These are phyloP conservation scores for Sinopyrophorus schimmeli DNA, from an alignment of 2,888 invertebrate species.

Conservation along the genomic window DNA sequence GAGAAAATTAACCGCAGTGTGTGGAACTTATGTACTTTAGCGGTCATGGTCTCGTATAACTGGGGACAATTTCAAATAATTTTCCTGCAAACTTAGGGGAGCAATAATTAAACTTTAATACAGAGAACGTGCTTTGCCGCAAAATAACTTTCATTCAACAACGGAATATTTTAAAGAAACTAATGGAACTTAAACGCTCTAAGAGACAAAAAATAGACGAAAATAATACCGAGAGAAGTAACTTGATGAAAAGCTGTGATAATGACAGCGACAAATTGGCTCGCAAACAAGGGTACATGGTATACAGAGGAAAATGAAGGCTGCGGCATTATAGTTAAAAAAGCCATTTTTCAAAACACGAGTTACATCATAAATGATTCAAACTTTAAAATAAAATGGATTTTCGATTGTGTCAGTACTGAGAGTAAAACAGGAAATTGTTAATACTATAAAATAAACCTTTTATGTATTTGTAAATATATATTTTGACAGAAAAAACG, in stretches of 20 bases:
- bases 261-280: constrained; percentile 36
- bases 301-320: constrained; percentile 7
- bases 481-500: too few relatives aligned
- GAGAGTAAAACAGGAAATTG: too few relatives aligned
- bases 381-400: too few relatives aligned
- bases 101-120: constrained; percentile 24
- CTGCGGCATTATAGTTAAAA: constrained; percentile 3
- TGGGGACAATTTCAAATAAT: constrained; percentile 42
- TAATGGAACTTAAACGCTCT: constrained; percentile 4
- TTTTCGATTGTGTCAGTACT: too few relatives aligned
- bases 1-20: constrained; percentile 43
- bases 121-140: constrained; percentile 6
- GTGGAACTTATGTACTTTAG: constrained; percentile 42
- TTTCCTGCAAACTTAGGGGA: constrained; percentile 19
- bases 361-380: constrained; percentile 1
- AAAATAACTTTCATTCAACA: background rate
- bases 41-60: constrained; percentile 38
- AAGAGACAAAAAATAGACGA: constrained; percentile 8
- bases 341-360: constrained; percentile 2
- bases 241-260: constrained; percentile 26
- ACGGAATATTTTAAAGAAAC: constrained; percentile 3
- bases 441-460: background rate
- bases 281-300: constrained; percentile 29
- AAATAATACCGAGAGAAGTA: constrained; percentile 17
- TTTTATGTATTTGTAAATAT: too few relatives aligned